Evolutionary conservation across 2,113 vertebrate species (phyloP), one percentile per base, ranked within the genome.

Genomic region (Syrrhaptes paradoxus): DNA sequence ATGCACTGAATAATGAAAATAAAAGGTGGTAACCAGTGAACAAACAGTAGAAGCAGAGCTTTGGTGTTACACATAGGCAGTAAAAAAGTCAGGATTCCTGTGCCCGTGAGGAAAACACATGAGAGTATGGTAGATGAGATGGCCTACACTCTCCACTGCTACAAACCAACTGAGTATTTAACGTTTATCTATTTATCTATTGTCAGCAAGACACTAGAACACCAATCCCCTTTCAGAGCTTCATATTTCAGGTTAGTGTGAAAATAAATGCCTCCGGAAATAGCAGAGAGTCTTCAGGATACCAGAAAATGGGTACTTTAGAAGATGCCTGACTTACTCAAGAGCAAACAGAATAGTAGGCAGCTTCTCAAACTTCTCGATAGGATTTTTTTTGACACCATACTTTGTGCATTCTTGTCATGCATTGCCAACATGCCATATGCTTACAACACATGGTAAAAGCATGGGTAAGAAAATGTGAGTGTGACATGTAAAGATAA

Each of bases 401-500:
- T 96, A 87, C 78, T 96, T 97, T 65, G 87, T 94, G 74, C 91
- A 85, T 97, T 97, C 94, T 93, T 96, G 89, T 97, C 91, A 95
- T 96, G 89, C 89, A 34, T 91, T 96, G 96, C 96, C 96, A 97
- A 95, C 89, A 94, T 97, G 94, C 96, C 96, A 97, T 97, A 97
- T 97, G 96, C 94, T 96, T 97, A 91, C 62, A 97, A 96, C 95
- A 97, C 96, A 97, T 97, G 96, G 95, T 93, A 95, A 96, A 95
- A 96, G 93, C 93, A 95, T 95, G 95, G 94, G 58, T 96, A 96
- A 91, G 89, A 95, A 95, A 96, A 97, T 94, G 93, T 91, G 96
- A 96, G 91, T 96, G 84, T 96, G 96, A 97, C 96, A 96, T 96
- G 85, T 89, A 95, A 96, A 96, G 93, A 95, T 89, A 96, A 95